Evolutionary conservation across 1,140 invertebrate genomes (phyloP), one percentile per base, ranked within the genome.

Genomic region (Drosophila ananassae): DNA sequence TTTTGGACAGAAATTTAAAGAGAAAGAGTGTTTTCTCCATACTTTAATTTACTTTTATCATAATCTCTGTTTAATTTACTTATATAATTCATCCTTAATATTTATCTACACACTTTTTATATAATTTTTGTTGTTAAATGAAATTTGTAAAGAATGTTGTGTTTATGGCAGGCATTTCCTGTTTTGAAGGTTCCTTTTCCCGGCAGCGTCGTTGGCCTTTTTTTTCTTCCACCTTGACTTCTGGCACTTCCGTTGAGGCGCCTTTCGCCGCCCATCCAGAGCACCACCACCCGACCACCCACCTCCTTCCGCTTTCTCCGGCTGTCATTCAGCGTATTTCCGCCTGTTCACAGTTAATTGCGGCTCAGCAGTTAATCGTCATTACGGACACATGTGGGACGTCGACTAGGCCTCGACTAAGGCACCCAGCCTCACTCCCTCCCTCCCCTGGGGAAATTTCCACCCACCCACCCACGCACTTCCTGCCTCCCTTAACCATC

Each of bases 311-410:
- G 44, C 21, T 53, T 53, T 53, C 51, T 46, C 44, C 59, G 57
- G 77, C 77, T 69, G 69, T 76, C 73, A 67, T 76, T 75, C 68
- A 81, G 64, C 72, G 64, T 73, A 87, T 83, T 89, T 87, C 83
- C 83, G 83, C 47, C 84, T 79, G 79, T 87, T 89, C 79, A 89
- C 83, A 89, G 83, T 87, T 87, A 87, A 87, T 87, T 87, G 83
- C 79, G 79, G 67, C 83, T 83, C 66, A 89, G 79, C 83, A 87
- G 83, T 87, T 89, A 87, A 87, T 87, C 83, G 83, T 77, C 81
- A 71, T 89, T 83, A 89, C 79, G 72, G 75, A 68, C 79, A 63
- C 71, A 81, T 56, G 72, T 74, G 71, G 71, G 60, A 63, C 17
- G 44, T 8, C 7, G 9, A 58, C 17, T n/a, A 25, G 25, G 34